A percentile compares a stretch with the other conserved stretches of the same genome.
phyloP scores from a whole-genome alignment of 2,888 invertebrate species.

The Caenorhabditis sinica region DNA sequence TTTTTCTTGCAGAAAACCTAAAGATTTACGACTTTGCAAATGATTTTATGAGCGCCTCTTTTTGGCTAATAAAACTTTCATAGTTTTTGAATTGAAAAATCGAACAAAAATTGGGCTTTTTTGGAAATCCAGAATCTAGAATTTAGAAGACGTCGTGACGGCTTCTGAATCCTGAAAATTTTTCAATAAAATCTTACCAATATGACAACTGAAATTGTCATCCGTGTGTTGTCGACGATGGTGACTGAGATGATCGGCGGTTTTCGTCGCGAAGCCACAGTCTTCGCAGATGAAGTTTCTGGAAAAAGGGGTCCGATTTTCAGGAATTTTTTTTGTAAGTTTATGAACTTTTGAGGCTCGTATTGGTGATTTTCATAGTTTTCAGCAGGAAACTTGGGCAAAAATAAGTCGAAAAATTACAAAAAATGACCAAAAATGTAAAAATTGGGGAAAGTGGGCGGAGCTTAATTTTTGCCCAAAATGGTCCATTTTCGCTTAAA shows the following conservation, averaged over 20 bases:
- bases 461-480: too few species aligned
- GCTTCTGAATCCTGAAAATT: too few species aligned
- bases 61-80: conserved; percentile 4
- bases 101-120: too few species aligned
- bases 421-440: background rate
- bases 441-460: too few species aligned
- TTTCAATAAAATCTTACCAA: conserved; percentile 55
- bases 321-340: too few species aligned
- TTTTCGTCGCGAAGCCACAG: conserved; percentile 88
- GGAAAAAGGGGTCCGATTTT: conserved; percentile 36
- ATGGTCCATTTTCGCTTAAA: too few species aligned
- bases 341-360: too few species aligned
- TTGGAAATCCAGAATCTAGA: too few species aligned
- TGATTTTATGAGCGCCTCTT: conserved; percentile 23
- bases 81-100: background rate
- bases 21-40: conserved; percentile 3
- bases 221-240: conserved; percentile 88
- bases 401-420: conserved; percentile 2
- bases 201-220: conserved; percentile 87
- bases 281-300: conserved; percentile 87
- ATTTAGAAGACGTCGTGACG: too few species aligned
- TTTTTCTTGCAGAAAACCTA: background rate
- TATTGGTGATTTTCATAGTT: too few species aligned
- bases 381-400: too few species aligned
- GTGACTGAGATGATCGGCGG: conserved; percentile 87